Evolutionary conservation across 23 tunicate species (phyloP), one percentile per base, ranked within the genome.

Genomic region (Halocynthia roretzi): DNA sequence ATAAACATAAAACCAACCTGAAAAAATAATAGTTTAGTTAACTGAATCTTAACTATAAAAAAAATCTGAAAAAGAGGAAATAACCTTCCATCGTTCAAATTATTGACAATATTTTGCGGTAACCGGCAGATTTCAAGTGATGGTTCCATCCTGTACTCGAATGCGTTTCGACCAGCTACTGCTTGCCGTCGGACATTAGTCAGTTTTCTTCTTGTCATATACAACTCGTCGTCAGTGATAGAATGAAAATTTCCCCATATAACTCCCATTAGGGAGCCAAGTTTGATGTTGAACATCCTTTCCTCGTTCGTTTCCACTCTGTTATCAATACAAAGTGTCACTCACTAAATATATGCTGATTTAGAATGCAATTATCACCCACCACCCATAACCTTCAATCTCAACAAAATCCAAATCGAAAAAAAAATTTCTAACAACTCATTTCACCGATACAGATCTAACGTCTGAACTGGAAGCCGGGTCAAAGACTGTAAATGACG

Each of bases 161-260:
- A 12, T 20, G 87, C 14, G 50, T 51, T 66, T 23, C 97, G 75
- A 10, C 70, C 56, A 10, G 71, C 14, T 48, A 91, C 23, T n/a
- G 97, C 97, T 50, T 76, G 63, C 61, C 97, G 62, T 17, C 97
- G 80, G 23, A 91, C 97, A 54, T 91, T 91, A 20, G 97, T 91
- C 15, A 91, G 77, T 52, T 91, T 91, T 19, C 97, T 76, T 68
- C 97, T 77, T 8, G 97, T 91, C 56, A 85, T 50, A 54, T 85
- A 77, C 51, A 85, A 77, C 65, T 91, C 97, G 61, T 91, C 90
- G 31, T 91, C 83, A 6, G 82, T 54, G 8, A 66, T 15, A 15
- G 77, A 61, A 7, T 76, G 92, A 64, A 76, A 85, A 50, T 85
- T 85, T 8, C 84, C 87, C 97, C 97, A 91, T 0, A 71, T 80